Conservation (phyloP, 2,888 invertebrate genomes). For the Alviniconcha strummeri region DNA sequence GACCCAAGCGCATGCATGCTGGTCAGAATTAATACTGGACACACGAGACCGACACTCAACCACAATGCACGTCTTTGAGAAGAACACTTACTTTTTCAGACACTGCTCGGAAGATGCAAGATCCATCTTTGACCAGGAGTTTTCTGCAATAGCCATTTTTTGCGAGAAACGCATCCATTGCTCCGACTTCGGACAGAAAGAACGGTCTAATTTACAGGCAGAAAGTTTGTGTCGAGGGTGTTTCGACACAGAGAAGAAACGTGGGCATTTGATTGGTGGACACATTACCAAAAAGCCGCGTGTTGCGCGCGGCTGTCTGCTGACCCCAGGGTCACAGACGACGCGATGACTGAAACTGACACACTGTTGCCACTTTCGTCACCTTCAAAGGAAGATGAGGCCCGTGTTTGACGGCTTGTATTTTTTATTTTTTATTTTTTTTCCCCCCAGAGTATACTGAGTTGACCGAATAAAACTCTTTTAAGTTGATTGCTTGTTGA, state of each 20-base stretch:
- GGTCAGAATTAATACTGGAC: too few relatives aligned
- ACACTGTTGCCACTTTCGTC: constrained; percentile 1
- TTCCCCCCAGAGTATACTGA: too few relatives aligned
- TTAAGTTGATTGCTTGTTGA: too few relatives aligned
- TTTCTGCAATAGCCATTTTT: constrained; percentile 87
- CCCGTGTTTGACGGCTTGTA: too few relatives aligned
- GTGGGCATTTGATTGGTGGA: constrained; percentile 19
- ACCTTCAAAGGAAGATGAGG: constrained; percentile 1
- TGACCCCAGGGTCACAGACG: constrained; percentile 4
- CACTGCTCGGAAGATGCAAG: constrained; percentile 90
- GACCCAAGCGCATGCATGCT: too few relatives aligned
- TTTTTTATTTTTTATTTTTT: too few relatives aligned
- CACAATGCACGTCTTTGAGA: too few relatives aligned
- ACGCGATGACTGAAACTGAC: constrained; percentile 15
- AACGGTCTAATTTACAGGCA: constrained; percentile 8
- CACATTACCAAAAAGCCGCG: background rate
- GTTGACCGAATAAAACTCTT: background rate
- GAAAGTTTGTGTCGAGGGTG: constrained; percentile 17
- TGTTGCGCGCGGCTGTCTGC: background rate
- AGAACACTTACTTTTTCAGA: constrained; percentile 82
- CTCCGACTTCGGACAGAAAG: background rate
- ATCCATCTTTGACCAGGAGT: constrained; percentile 90
- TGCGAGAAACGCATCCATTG: constrained; percentile 57
- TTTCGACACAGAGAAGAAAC: background rate
- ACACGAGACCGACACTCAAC: too few relatives aligned